phyloP scores from a whole-genome alignment of 2,797 vertebrate genomes.

The Xerus rutilus region DNA sequence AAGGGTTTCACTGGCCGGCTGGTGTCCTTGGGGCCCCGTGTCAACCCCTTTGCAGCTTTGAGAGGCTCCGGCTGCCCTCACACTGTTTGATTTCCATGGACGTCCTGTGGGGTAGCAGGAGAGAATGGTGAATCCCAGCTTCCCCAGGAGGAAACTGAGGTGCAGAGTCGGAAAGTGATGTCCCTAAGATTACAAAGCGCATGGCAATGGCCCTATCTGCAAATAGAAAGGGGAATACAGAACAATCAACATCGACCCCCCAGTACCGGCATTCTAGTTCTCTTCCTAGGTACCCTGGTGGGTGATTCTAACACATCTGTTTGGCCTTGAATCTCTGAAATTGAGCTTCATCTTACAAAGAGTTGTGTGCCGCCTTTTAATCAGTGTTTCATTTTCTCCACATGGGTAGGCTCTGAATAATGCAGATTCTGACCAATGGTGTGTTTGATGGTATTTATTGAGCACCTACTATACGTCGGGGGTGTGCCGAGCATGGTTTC shows the following conservation, averaged over 20 bases:
- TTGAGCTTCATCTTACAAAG: neutral
- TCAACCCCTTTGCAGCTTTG: neutral
- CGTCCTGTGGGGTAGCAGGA: neutral
- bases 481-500: neutral
- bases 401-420: neutral
- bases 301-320: neutral
- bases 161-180: neutral
- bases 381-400: neutral
- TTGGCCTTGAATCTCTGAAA: neutral
- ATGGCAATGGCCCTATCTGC: fast-evolving
- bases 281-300: neutral
- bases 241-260: fast-evolving
- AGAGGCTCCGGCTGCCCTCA: neutral
- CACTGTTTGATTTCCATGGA: neutral
- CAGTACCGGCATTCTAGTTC: fast-evolving
- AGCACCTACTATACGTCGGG: neutral
- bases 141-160: neutral
- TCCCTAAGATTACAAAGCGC: neutral
- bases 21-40: fast-evolving
- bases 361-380: neutral
- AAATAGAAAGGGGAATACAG: neutral
- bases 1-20: neutral
- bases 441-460: neutral
- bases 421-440: neutral
- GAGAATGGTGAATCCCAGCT: fast-evolving